These are phyloP conservation scores for Astropecten irregularis DNA, from an alignment of 53 echinoderm and acorn worm genomes.

Conservation along the genomic window DNA sequence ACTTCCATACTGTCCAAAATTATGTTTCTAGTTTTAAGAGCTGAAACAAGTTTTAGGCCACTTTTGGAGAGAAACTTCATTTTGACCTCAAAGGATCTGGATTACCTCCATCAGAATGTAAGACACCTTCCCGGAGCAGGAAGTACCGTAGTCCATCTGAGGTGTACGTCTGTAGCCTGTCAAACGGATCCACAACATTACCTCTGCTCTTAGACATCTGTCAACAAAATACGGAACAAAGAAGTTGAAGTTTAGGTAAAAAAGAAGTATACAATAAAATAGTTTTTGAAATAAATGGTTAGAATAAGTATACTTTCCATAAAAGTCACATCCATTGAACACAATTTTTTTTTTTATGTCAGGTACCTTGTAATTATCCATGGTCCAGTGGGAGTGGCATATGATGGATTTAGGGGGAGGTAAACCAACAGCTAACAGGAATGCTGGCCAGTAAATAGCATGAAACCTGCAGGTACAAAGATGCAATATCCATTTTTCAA, in stretches of 20 bases:
- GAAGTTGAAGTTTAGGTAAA: neutral
- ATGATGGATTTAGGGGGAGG: slow-evolving; percentile 74
- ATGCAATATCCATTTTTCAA: too few species aligned
- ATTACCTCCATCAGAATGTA: slow-evolving; percentile 94
- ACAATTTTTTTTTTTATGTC: too few species aligned
- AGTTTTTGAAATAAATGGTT: too few species aligned
- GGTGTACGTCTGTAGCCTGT: slow-evolving; percentile 64
- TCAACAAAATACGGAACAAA: neutral
- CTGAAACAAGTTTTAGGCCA: too few species aligned
- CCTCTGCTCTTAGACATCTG: slow-evolving; percentile 99
- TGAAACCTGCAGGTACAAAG: slow-evolving; percentile 72
- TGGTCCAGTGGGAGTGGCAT: slow-evolving; percentile 96
- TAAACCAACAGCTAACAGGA: slow-evolving; percentile 87
- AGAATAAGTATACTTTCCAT: too few species aligned
- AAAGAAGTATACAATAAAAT: too few species aligned
- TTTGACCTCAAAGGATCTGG: too few species aligned
- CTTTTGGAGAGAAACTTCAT: too few species aligned
- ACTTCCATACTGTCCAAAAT: too few species aligned
- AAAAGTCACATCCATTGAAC: too few species aligned
- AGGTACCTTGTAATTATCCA: slow-evolving; percentile 85
- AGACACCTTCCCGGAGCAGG: slow-evolving; percentile 85
- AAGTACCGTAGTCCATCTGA: slow-evolving; percentile 90
- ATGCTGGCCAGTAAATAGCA: slow-evolving; percentile 98
- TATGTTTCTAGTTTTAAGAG: too few species aligned
- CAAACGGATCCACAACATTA: slow-evolving; percentile 91